Percentiles rank a stretch among this genome's conserved stretches.
Evolutionary conservation across 2,797 vertebrate genomes (phyloP).

Genomic region (Lerista edwardsae): DNA sequence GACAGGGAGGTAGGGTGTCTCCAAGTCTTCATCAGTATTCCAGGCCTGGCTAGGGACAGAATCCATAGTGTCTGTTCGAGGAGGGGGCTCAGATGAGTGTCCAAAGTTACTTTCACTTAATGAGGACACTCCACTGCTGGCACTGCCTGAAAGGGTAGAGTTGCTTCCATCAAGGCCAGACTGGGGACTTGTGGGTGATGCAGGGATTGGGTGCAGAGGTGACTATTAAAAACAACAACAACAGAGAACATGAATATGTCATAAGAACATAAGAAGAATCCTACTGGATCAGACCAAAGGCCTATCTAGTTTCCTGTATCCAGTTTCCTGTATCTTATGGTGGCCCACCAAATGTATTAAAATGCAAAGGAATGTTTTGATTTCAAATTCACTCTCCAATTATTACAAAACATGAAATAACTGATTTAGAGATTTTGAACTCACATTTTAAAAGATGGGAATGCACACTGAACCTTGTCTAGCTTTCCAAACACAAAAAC

Average conservation of each 20-base stretch:
- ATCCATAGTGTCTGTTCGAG: conserved; percentile 89
- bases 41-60: conserved; percentile 94
- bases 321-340: too few species aligned
- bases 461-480: not conserved
- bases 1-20: conserved; percentile 92
- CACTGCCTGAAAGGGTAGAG: conserved; percentile 96
- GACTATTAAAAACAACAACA: conserved; percentile 81
- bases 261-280: not conserved
- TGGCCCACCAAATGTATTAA: conserved; percentile 50
- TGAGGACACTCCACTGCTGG: conserved; percentile 98
- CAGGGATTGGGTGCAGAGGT: conserved; percentile 96
- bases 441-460: conserved; percentile 5
- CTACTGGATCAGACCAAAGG: too few species aligned
- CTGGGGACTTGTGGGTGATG: conserved; percentile 97
- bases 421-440: fast-evolving
- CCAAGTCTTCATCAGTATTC: conserved; percentile 92
- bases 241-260: conserved; percentile 8
- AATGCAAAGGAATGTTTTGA: not conserved
- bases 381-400: not conserved
- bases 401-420: conserved; percentile 16
- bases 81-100: conserved; percentile 87
- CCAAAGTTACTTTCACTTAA: conserved; percentile 97
- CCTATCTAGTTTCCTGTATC: too few species aligned
- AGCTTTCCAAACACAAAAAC: not conserved
- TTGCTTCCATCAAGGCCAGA: conserved; percentile 98